phyloP scores from a whole-genome alignment of 2,888 invertebrate genomes.

The Odontothrips loti region DNA sequence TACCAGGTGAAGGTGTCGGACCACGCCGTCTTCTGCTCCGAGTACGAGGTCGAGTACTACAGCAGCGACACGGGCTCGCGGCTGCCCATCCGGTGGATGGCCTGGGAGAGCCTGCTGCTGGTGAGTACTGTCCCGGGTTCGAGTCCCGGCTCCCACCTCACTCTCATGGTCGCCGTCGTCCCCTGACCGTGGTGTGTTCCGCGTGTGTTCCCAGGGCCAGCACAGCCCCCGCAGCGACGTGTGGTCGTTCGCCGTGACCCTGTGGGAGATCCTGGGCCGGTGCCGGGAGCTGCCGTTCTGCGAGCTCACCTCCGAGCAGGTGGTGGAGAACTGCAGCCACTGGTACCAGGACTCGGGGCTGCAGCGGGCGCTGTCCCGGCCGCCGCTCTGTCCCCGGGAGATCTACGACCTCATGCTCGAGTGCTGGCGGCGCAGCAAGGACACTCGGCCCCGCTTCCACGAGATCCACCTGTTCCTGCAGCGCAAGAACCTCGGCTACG shows the following conservation, averaged over 20 bases:
- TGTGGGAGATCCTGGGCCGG: conserved; percentile 82
- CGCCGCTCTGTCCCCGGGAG: conserved; percentile 75
- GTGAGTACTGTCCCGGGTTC: conserved; percentile 54
- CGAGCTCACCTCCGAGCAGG: conserved; percentile 77
- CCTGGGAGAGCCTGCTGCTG: conserved; percentile 81
- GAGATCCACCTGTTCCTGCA: conserved; percentile 83
- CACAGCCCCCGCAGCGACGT: conserved; percentile 85
- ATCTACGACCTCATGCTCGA: conserved; percentile 88
- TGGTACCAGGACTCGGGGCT: conserved; percentile 58
- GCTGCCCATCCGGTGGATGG: conserved; percentile 88
- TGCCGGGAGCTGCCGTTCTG: conserved; percentile 77
- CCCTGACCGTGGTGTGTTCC: too few relatives aligned
- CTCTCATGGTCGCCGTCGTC: neutral
- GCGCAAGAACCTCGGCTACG: conserved; percentile 63
- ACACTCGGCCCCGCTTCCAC: conserved; percentile 77
- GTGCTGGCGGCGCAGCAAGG: conserved; percentile 81
- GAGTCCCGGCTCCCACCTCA: too few relatives aligned
- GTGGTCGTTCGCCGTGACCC: conserved; percentile 85
- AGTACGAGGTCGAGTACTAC: conserved; percentile 78
- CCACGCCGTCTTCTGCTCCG: conserved; percentile 78
- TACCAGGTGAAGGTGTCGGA: conserved; percentile 76
- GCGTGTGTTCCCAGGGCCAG: conserved; percentile 60
- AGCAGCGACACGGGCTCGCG: conserved; percentile 74
- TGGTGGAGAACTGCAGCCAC: conserved; percentile 68
- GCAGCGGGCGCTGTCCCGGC: conserved; percentile 58